Percentiles rank a stretch among this genome's conserved stretches.
These are phyloP conservation scores for Pyrocoelia pectoralis DNA, from an alignment of 2,888 invertebrate genomes.

Conservation along the genomic window DNA sequence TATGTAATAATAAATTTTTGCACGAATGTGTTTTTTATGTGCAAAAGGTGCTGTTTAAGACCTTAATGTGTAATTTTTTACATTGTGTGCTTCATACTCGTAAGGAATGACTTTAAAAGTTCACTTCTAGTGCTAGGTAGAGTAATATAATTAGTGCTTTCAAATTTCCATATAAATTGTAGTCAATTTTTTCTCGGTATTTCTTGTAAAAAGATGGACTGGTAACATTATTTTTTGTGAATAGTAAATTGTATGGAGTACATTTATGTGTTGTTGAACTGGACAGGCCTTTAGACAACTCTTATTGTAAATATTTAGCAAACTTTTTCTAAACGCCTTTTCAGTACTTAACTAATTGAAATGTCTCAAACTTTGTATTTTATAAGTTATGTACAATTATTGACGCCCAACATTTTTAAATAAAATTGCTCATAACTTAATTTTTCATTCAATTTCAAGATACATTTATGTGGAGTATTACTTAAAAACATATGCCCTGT, in stretches of 20 bases:
- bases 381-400: constrained; percentile 42
- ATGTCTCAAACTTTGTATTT: constrained; percentile 36
- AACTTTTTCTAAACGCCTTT: constrained; percentile 35
- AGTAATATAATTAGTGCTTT: constrained; percentile 39
- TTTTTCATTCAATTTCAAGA: neutral
- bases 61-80: constrained; percentile 34
- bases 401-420: constrained; percentile 41
- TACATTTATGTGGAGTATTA: too few species aligned
- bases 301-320: constrained; percentile 29
- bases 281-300: constrained; percentile 31
- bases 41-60: constrained; percentile 28
- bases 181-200: constrained; percentile 35
- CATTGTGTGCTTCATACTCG: constrained; percentile 34
- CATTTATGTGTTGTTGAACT: constrained; percentile 21
- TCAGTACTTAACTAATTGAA: constrained; percentile 33
- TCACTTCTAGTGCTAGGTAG: constrained; percentile 37
- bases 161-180: constrained; percentile 39
- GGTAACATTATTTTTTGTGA: constrained; percentile 26
- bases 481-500: too few species aligned
- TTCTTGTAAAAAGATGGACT: constrained; percentile 31
- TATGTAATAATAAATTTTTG: constrained; percentile 16
- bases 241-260: constrained; percentile 29
- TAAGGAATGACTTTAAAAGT: constrained; percentile 34
- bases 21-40: constrained; percentile 31
- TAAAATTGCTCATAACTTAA: constrained; percentile 40